Evolutionary conservation across 1,140 invertebrate species (phyloP), one percentile per base, ranked within the genome.

Genomic region (Dendrolimus punctatus): DNA sequence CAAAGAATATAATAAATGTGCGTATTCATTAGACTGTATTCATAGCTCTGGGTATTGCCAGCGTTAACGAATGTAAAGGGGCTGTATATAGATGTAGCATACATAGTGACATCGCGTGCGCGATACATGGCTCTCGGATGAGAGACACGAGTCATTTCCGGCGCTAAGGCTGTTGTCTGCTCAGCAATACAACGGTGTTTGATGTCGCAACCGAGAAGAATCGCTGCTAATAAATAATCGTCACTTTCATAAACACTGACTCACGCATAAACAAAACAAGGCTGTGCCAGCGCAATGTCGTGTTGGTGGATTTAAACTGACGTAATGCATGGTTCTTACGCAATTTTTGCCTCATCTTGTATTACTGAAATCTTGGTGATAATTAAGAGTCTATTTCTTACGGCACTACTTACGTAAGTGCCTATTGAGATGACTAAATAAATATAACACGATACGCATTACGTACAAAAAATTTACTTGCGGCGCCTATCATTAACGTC

Each of bases 171-270:
- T 55, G 44, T 63, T 64, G 58, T 65, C 60, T 57, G 46, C 44
- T 8, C 54, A 44, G 44, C 40, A 46, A 5, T 46, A 23, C 10
- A 10, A 50, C 55, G 52, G 51, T 76, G 64, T 69, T 23, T 23
- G 23, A 23, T 23, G 23, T 23, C 53, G 64, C 60, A 71, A 74
- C 62, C 48, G 54, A 72, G 76, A 80, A 80, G 73, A 78, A 77
- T 79, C 69, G 60, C 60, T 77, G 73, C 70, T 81, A 81, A 84
- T 84, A 81, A 77, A 75, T 80, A 73, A 80, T 81, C 71, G 71
- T 76, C 78, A 76, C 71, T 80, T 76, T 78, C 71, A 67, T 74
- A 76, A 77, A 77, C 66, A 71, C 66, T 80, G 78, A 84, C 64
- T 80, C 75, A 83, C 64, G 61, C 58, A 62, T 60, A 70, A 62